Evolutionary conservation across 2,113 vertebrate species (phyloP).

Genomic region (Atlantisia rogersi): DNA sequence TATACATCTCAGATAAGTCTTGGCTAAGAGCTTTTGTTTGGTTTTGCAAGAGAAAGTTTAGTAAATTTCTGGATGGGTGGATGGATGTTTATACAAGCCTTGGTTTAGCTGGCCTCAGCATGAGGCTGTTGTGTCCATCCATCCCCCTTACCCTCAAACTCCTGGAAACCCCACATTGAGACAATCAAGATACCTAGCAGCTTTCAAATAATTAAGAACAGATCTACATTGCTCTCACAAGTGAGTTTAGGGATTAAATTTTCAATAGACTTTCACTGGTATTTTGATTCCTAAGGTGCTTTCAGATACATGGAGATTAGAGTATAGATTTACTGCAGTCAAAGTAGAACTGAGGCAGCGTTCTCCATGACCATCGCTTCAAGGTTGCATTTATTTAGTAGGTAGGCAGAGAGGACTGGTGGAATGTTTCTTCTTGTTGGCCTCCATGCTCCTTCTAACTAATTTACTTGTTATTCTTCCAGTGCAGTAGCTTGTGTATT

Average conservation of each 20-base stretch:
- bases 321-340: not conserved
- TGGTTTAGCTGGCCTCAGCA: not conserved
- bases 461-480: not conserved
- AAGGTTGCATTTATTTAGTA: not conserved
- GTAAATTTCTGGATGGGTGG: accelerated
- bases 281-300: not conserved
- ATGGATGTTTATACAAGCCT: not conserved
- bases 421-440: not conserved
- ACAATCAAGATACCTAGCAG: not conserved
- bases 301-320: not conserved
- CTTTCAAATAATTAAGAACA: not conserved
- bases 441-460: not conserved
- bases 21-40: not conserved
- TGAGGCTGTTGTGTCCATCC: not conserved
- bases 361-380: not conserved
- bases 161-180: not conserved
- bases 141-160: accelerated
- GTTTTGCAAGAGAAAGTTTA: not conserved
- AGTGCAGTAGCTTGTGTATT: not conserved
- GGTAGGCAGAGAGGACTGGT: not conserved
- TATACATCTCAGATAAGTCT: not conserved
- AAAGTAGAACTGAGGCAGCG: not conserved
- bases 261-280: not conserved
- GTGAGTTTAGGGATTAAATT: not conserved
- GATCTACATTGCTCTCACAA: not conserved